Base-by-base conservation (phyloP, 2,888 invertebrate species). In the Cordilura impudica region DNA sequence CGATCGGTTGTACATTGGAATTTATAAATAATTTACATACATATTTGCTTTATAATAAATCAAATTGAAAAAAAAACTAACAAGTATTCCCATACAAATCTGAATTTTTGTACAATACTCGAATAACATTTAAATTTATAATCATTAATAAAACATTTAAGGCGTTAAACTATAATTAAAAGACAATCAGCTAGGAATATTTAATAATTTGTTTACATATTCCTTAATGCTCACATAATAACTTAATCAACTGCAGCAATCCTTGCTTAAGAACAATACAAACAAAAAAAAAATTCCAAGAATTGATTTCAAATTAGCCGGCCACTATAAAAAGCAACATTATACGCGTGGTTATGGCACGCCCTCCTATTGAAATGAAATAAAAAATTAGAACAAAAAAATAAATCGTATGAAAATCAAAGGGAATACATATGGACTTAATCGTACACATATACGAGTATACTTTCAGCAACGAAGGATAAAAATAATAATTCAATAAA, bases 81-180 rank as follows among this genome's bases (percentile, higher is more conserved):
- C n/a, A n/a, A n/a, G n/a, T n/a, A n/a, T n/a, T n/a, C n/a, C n/a
- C n/a, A n/a, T n/a, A n/a, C n/a, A n/a, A n/a, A n/a, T n/a, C n/a
- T n/a, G n/a, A n/a, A n/a, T n/a, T n/a, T n/a, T n/a, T n/a, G n/a
- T n/a, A n/a, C n/a, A n/a, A n/a, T n/a, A n/a, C n/a, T n/a, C n/a
- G n/a, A n/a, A 16, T 29, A 35, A 58, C 39, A 47, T 67, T 35
- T 18, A 43, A 63, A 70, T 53, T 49, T 10, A 3, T 31, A 75
- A 54, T 66, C 31, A 47, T 67, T 47, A 63, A 18, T 18, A 53
- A 69, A 66, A 51, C 56, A n/a, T 67, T 79, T n/a, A 63, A 67
- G 71, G 78, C 79, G 79, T 79, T 79, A 66, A 79, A 67, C 47
- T 75, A 75, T 75, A 79, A 79, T 79, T 75, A 79, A 71, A 79